phyloP scores from a whole-genome alignment of 2,888 invertebrate species.

The Cartodere bifasciata region DNA sequence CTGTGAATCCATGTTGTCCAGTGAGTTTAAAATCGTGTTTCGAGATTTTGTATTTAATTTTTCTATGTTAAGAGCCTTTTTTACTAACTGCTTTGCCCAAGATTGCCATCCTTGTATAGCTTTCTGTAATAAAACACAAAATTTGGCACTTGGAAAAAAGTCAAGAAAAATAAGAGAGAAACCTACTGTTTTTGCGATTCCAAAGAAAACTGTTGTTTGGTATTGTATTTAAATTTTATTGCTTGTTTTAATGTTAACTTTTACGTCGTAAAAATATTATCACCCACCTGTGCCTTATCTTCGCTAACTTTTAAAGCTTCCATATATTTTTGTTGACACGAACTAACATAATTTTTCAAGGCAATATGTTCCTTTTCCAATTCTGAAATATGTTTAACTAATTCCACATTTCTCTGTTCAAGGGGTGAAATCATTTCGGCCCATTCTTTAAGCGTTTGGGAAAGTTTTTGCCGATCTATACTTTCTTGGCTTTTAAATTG shows the following conservation, averaged over 20 bases:
- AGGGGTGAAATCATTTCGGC: conserved; percentile 16
- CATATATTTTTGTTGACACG: conserved; percentile 5
- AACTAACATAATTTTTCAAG: conserved; percentile 5
- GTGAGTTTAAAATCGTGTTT: conserved; percentile 5
- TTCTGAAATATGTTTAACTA: conserved; percentile 5
- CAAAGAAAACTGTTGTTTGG: background rate
- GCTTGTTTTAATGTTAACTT: background rate
- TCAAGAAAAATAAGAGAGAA: too few species aligned
- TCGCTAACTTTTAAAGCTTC: conserved; percentile 4
- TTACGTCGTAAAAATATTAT: background rate
- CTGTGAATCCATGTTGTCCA: conserved; percentile 7
- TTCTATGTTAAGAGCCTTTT: conserved; percentile 9
- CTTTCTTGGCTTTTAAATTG: conserved; percentile 21
- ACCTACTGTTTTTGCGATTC: too few species aligned
- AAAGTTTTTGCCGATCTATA: conserved; percentile 21
- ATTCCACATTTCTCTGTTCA: conserved; percentile 7
- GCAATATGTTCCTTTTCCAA: conserved; percentile 4
- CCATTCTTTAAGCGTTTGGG: conserved; percentile 21
- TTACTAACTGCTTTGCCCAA: conserved; percentile 11
- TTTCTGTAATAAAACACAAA: conserved; percentile 6
- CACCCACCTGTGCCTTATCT: conserved; percentile 8
- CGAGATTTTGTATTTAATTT: conserved; percentile 9
- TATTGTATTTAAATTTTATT: background rate
- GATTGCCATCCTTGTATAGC: conserved; percentile 10
- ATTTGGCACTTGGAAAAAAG: too few species aligned